Evolutionary conservation across 1,140 invertebrate species (phyloP).

Genomic region (Trissolcus basalis): DNA sequence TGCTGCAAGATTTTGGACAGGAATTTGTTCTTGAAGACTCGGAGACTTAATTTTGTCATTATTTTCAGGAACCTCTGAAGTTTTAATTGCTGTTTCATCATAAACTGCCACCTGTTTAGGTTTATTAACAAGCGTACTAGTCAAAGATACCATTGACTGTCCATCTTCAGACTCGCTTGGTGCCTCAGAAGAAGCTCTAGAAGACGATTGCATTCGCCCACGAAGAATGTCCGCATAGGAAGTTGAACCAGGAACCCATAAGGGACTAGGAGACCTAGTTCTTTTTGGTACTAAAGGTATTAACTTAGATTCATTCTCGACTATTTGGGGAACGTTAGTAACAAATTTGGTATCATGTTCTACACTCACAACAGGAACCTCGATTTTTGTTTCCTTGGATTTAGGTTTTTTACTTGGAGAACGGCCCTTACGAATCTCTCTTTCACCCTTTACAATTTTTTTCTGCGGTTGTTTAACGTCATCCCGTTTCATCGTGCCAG

Average conservation of each 20-base stretch:
- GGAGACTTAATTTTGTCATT: too few relatives aligned
- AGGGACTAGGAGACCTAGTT: slow-evolving; percentile 81
- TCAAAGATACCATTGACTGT: slow-evolving; percentile 52
- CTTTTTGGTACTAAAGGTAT: slow-evolving; percentile 55
- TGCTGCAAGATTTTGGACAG: not conserved
- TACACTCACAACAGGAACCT: slow-evolving; percentile 15
- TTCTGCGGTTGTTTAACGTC: slow-evolving; percentile 17
- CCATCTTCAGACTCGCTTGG: slow-evolving; percentile 52
- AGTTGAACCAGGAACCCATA: slow-evolving; percentile 83
- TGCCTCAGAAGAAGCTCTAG: slow-evolving; percentile 53
- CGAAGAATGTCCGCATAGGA: slow-evolving; percentile 87
- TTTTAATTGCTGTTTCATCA: not conserved
- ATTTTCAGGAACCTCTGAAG: not conserved
- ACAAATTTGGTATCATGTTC: slow-evolving; percentile 11
- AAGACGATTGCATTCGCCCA: slow-evolving; percentile 71
- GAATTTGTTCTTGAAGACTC: not conserved
- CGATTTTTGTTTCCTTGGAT: slow-evolving; percentile 32
- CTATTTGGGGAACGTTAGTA: not conserved
- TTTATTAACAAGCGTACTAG: slow-evolving; percentile 12
- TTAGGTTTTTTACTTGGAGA: slow-evolving; percentile 61
- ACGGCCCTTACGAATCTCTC: slow-evolving; percentile 60
- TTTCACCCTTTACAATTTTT: slow-evolving; percentile 27
- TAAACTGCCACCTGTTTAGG: not conserved
- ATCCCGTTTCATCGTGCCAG: slow-evolving; percentile 21
- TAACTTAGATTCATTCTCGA: slow-evolving; percentile 5